Conservation (phyloP, 2,888 invertebrate species). For the Euclidia mi region DNA sequence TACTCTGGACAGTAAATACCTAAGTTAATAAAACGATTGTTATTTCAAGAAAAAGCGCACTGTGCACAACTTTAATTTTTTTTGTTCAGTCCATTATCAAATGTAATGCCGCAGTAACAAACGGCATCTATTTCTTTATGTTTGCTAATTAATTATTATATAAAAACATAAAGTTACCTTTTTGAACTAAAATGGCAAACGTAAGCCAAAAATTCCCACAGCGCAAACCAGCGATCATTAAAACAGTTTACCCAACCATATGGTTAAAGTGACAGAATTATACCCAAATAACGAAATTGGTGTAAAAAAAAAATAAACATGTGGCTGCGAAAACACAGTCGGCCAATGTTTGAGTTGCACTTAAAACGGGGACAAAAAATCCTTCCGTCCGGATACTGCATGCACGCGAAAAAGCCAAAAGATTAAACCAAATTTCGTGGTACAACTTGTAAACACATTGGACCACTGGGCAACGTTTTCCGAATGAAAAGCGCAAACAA, state of each 20-base stretch:
- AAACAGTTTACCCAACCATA: slow-evolving; percentile 36
- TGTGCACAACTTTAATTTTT: too few relatives aligned
- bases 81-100: too few relatives aligned
- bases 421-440: slow-evolving; percentile 79
- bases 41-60: too few relatives aligned
- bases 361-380: slow-evolving; percentile 75
- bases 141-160: too few relatives aligned
- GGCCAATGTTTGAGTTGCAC: slow-evolving; percentile 77
- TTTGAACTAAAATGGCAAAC: not conserved
- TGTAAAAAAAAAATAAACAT: slow-evolving; percentile 52
- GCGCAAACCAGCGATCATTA: slow-evolving; percentile 24
- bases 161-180: too few relatives aligned
- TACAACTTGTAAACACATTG: slow-evolving; percentile 62
- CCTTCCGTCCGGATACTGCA: slow-evolving; percentile 77
- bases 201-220: slow-evolving; percentile 10
- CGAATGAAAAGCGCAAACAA: slow-evolving; percentile 33
- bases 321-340: slow-evolving; percentile 60
- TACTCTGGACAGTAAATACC: too few relatives aligned
- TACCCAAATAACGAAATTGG: slow-evolving; percentile 49
- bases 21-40: too few relatives aligned
- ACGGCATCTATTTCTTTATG: too few relatives aligned
- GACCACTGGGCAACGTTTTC: slow-evolving; percentile 39
- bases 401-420: slow-evolving; percentile 76
- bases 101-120: too few relatives aligned
- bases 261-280: slow-evolving; percentile 50